A percentile compares a stretch with the other conserved stretches of the same genome.
These are phyloP conservation scores for Brachionus sp. DNA, from an alignment of 1,140 invertebrate genomes.

Conservation along the genomic window DNA sequence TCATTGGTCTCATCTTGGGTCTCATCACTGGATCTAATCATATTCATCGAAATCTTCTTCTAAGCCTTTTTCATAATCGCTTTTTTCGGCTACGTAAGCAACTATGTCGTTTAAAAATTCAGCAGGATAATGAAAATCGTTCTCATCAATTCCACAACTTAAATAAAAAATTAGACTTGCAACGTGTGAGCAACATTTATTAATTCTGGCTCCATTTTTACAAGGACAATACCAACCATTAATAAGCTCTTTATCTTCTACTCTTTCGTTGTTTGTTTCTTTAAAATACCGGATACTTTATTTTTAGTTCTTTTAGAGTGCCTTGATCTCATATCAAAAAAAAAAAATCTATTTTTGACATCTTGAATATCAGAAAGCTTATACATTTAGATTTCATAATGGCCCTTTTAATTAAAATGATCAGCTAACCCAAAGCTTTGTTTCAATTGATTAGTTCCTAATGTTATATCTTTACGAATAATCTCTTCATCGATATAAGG, in stretches of 20 bases:
- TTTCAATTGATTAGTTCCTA: not conserved
- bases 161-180: not conserved
- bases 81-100: not conserved
- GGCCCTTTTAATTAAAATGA: not conserved
- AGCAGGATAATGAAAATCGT: not conserved
- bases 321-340: not conserved
- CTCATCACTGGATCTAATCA: not conserved
- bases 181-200: not conserved
- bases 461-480: not conserved
- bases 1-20: not conserved
- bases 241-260: not conserved
- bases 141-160: not conserved
- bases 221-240: not conserved
- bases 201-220: not conserved
- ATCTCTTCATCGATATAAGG: not conserved
- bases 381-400: not conserved
- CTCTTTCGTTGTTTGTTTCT: not conserved
- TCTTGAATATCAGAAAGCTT: not conserved
- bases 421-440: not conserved
- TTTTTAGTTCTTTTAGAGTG: not conserved
- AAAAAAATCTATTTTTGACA: not conserved
- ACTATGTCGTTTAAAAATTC: not conserved
- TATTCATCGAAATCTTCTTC: not conserved
- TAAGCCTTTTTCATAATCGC: not conserved
- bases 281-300: not conserved